Percentiles rank a stretch among this genome's conserved stretches.
Conservation (phyloP, 2,888 invertebrate genomes). For the Hetaerina titia region DNA sequence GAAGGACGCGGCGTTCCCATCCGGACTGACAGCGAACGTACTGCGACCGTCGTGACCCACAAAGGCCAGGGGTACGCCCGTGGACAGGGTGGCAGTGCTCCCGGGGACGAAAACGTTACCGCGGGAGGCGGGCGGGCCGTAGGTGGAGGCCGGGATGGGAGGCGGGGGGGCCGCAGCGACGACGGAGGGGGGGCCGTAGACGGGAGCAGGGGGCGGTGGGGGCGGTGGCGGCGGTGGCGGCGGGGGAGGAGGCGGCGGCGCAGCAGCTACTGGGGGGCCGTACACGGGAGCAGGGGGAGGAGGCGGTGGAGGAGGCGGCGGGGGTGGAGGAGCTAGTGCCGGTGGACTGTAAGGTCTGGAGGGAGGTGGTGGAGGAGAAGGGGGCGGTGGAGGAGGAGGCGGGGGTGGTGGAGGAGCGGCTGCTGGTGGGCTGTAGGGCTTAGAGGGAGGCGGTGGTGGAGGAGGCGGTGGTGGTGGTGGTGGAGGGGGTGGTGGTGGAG, state of each 20-base stretch:
- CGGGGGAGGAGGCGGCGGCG: neutral
- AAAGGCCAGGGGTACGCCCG: neutral
- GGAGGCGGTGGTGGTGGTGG: neutral
- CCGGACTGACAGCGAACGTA: neutral
- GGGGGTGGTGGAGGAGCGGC: neutral
- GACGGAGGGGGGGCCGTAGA: neutral
- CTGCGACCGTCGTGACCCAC: neutral
- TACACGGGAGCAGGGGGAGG: no score
- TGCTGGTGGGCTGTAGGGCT: neutral
- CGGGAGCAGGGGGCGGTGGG: neutral
- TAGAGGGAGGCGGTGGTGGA: neutral
- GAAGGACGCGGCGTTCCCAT: neutral
- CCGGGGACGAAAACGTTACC: no score
- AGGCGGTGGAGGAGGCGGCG: neutral
- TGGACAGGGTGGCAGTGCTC: no score
- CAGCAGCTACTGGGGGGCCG: no score
- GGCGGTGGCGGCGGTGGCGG: neutral
- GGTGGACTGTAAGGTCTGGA: neutral
- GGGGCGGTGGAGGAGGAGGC: neutral
- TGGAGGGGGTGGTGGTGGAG: slow-evolving; percentile 3
- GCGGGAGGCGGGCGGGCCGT: no score
- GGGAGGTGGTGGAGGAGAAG: neutral
- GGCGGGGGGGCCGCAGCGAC: neutral
- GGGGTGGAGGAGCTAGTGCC: no score
- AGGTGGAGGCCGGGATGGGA: no score